Evolutionary conservation across 30 jellyfish, hydroid and myxozoan species (phyloP).

Genomic region (Hydractinia symbiolongicarpus): DNA sequence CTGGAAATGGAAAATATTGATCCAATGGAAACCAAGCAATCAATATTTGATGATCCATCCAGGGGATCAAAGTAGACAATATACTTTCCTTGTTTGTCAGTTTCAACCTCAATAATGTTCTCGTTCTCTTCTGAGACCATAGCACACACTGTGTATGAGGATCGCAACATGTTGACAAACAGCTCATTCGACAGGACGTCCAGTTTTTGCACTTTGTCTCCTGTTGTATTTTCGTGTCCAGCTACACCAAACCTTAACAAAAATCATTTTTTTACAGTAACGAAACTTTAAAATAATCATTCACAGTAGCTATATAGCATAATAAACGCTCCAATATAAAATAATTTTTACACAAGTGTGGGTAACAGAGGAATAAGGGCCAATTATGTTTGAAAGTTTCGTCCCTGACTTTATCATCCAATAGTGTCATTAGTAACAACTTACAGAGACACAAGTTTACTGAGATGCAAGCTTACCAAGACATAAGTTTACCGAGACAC

Average conservation of each 20-base stretch:
- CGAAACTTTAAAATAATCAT: too few species aligned
- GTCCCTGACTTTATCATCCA: too few species aligned
- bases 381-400: too few species aligned
- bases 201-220: conserved; percentile 93
- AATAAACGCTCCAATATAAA: too few species aligned
- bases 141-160: conserved; percentile 88
- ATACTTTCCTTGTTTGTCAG: conserved; percentile 95
- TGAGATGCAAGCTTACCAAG: too few species aligned
- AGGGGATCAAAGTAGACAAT: conserved; percentile 92
- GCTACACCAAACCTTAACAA: conserved; percentile 99
- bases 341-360: too few species aligned
- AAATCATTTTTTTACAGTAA: too few species aligned
- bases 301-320: too few species aligned
- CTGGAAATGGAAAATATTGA: conserved; percentile 94
- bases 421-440: too few species aligned
- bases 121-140: conserved; percentile 99
- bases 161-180: conserved; percentile 82
- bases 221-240: conserved; percentile 96
- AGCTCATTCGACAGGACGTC: conserved; percentile 95
- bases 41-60: conserved; percentile 99
- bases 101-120: conserved; percentile 69
- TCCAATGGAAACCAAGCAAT: conserved; percentile 98
- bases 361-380: too few species aligned
- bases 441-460: too few species aligned
- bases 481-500: too few species aligned